Base-by-base conservation (phyloP, 2,888 invertebrate genomes). In the Parnassius glacialis region DNA sequence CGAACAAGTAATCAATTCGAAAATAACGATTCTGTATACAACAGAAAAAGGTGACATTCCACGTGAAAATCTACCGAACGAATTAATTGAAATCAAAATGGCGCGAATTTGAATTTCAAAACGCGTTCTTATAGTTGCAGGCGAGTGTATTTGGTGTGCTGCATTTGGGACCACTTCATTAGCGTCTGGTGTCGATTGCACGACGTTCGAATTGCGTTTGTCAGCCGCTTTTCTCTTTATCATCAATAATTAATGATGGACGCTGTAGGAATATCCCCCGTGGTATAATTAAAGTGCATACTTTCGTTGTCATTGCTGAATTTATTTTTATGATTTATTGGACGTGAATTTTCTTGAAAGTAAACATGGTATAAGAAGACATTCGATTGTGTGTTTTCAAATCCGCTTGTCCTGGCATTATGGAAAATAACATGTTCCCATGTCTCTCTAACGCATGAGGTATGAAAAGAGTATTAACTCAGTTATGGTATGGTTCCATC, bases 221-320 rank as follows among this genome's bases (percentile, higher is more conserved):
- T 70, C 66, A 64, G 67, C 64, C 68, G 65, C 67, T 67, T 72
- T 78, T 74, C 75, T 67, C 74, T 72, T 76, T 73, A 76, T 78
- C 80, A 84, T 83, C 77, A 83, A 85, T 85, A 81, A 82, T 85
- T 81, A 80, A 85, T 85, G 83, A 81, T 59, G 65, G 55, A 66
- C 64, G 63, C 62, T 60, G 53, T 44, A 61, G 48, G 65, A 70
- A 70, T 67, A 68, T 50, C 67, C 61, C 67, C 61, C 59, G 52
- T 66, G 68, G 73, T 71, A 75, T 70, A 73, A 73, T 73, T 72
- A 67, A 70, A 66, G 64, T 65, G 65, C 64, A 68, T 67, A 67
- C 72, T 71, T 70, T 70, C 66, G 69, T 68, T 65, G 63, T 51
- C 64, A 55, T 57, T 47, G 52, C 45, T 48, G 52, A 42, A 7